Conservation (phyloP, 35 echinoderm and acorn worm genomes). For the Hemicentrotus pulcherrimus region DNA sequence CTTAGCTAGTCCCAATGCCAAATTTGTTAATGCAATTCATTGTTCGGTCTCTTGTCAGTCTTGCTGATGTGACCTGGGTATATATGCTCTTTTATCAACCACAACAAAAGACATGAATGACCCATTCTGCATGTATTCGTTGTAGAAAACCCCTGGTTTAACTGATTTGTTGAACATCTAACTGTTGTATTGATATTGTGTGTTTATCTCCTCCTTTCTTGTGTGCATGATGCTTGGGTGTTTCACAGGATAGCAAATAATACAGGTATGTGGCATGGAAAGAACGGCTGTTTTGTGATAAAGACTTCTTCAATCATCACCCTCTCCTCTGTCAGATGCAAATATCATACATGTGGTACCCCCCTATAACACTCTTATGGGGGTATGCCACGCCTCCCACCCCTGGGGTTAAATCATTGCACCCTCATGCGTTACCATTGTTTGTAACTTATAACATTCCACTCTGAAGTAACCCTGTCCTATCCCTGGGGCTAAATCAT, state of each 20-base stretch:
- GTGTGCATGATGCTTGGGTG: constrained; percentile 25
- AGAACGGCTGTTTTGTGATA: neutral
- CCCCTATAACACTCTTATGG: too few relatives aligned
- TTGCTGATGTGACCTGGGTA: too few relatives aligned
- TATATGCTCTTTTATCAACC: too few relatives aligned
- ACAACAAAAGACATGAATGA: neutral
- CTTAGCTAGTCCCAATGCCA: too few relatives aligned
- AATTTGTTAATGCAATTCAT: too few relatives aligned
- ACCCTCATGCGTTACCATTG: too few relatives aligned
- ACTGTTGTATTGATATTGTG: neutral
- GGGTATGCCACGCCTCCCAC: too few relatives aligned
- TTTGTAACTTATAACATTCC: too few relatives aligned
- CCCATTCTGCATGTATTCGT: neutral
- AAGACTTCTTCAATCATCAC: neutral
- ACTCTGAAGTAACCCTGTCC: neutral
- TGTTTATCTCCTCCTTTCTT: neutral
- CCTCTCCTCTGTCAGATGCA: neutral
- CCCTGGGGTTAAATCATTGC: too few relatives aligned
- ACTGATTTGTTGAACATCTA: neutral
- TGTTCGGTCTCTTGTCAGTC: too few relatives aligned
- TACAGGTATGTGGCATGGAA: constrained; percentile 31
- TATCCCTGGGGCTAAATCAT: neutral
- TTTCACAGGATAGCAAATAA: constrained; percentile 36
- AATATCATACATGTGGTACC: too few relatives aligned
- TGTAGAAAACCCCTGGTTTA: neutral